Evolutionary conservation across 2,113 vertebrate species (phyloP).

Genomic region (Trichechus manatus): DNA sequence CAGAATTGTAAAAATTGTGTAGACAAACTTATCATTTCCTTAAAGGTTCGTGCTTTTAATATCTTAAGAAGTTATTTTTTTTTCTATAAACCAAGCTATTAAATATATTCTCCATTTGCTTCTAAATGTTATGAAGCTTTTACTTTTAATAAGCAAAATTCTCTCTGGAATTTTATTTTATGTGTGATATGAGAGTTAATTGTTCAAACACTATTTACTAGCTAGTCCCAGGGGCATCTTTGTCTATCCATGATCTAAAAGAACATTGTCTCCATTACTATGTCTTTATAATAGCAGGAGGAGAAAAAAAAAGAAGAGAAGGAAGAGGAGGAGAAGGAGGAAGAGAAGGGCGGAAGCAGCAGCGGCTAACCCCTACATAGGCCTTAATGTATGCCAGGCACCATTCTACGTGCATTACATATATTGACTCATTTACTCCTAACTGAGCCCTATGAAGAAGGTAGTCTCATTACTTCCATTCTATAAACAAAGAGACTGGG

Average conservation of each 20-base stretch:
- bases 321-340: neutral
- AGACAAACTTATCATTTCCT: neutral
- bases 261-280: neutral
- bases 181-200: neutral
- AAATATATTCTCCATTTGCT: neutral
- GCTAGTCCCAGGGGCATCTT: neutral
- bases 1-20: neutral
- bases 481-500: neutral
- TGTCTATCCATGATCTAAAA: neutral
- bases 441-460: neutral
- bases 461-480: neutral
- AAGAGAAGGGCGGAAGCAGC: neutral
- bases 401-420: neutral
- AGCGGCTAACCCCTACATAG: neutral
- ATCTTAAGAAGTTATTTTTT: neutral
- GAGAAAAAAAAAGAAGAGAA: too few species aligned
- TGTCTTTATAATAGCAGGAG: neutral
- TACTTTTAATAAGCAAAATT: neutral
- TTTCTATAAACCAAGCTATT: neutral
- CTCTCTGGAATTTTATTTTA: neutral
- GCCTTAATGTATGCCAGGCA: neutral
- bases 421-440: neutral
- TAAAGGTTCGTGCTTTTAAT: conserved; percentile 32
- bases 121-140: neutral
- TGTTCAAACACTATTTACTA: neutral